Percentiles rank a stretch among this genome's conserved stretches.
Conservation (phyloP, 2,888 invertebrate species). For the Herminia tarsipennalis region DNA sequence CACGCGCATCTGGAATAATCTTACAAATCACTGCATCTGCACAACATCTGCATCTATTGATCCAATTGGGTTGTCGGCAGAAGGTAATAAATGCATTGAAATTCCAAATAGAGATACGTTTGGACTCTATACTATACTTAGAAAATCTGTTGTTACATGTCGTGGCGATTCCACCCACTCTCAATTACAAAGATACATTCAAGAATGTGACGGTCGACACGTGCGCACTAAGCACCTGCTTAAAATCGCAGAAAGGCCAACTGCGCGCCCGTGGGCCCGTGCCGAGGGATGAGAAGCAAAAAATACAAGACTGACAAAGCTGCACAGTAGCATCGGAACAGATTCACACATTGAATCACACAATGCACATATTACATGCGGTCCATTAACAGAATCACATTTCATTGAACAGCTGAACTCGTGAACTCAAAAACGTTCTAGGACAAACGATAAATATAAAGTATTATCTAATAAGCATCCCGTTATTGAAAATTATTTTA, state of each 20-base stretch:
- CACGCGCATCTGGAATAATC: background rate
- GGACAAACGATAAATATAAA: slow-evolving; percentile 32
- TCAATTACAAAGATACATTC: slow-evolving; percentile 12
- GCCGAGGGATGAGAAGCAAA: slow-evolving; percentile 47
- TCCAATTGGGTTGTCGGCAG: background rate
- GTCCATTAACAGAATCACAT: slow-evolving; percentile 78
- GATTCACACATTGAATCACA: slow-evolving; percentile 51
- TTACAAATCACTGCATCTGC: slow-evolving; percentile 10
- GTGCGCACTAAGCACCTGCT: slow-evolving; percentile 53
- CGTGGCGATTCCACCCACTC: slow-evolving; percentile 9
- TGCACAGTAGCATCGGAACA: slow-evolving; percentile 48
- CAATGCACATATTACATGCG: slow-evolving; percentile 66
- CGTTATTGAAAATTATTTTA: too few species aligned
- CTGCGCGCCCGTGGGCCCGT: slow-evolving; percentile 37
- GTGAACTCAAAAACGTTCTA: slow-evolving; percentile 56
- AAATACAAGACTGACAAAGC: slow-evolving; percentile 42
- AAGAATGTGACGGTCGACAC: slow-evolving; percentile 32
- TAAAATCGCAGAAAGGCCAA: slow-evolving; percentile 44
- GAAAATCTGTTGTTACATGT: slow-evolving; percentile 43
- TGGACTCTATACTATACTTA: slow-evolving; percentile 32
- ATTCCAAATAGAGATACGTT: slow-evolving; percentile 31
- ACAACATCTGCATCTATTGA: slow-evolving; percentile 7
- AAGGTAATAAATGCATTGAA: slow-evolving; percentile 13
- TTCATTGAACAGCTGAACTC: slow-evolving; percentile 76
- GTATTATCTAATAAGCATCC: too few species aligned